These are phyloP conservation scores for Pammene fasciana DNA, from an alignment of 2,888 invertebrate genomes.

Conservation along the genomic window DNA sequence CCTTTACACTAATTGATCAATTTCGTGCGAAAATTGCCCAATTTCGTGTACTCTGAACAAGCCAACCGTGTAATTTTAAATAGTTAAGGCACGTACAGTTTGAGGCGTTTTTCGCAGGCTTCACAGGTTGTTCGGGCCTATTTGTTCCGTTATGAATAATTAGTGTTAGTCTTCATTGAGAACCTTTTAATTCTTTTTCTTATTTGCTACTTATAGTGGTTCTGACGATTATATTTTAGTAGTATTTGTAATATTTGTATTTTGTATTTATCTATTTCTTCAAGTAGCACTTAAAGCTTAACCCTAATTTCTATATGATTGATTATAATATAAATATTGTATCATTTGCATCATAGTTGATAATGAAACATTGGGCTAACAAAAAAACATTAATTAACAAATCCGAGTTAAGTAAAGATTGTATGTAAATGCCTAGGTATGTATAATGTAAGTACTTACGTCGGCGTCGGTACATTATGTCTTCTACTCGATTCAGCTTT, in stretches of 20 bases:
- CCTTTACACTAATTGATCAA: slow-evolving; percentile 71
- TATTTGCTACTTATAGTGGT: background rate
- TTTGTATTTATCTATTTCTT: too few relatives aligned
- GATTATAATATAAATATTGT: too few relatives aligned
- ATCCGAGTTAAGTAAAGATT: too few relatives aligned
- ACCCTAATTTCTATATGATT: too few relatives aligned
- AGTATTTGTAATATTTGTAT: background rate
- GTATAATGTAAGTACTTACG: too few relatives aligned
- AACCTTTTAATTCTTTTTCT: background rate
- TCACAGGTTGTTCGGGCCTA: slow-evolving; percentile 44
- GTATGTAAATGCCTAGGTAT: too few relatives aligned
- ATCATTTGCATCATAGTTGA: too few relatives aligned
- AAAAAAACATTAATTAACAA: too few relatives aligned
- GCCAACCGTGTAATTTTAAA: slow-evolving; percentile 65
- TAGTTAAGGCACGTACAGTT: slow-evolving; percentile 52
- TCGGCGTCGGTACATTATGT: too few relatives aligned
- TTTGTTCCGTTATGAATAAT: slow-evolving; percentile 44
- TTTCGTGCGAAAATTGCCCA: slow-evolving; percentile 64
- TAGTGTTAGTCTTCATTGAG: slow-evolving; percentile 16
- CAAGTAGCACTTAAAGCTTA: too few relatives aligned
- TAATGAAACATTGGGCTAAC: too few relatives aligned
- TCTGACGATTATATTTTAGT: background rate
- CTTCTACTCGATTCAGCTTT: too few relatives aligned
- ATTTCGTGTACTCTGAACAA: slow-evolving; percentile 57
- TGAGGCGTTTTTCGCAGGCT: slow-evolving; percentile 23